These are phyloP conservation scores for Istiophorus platypterus DNA, from an alignment of 2,113 vertebrate species.

Conservation along the genomic window DNA sequence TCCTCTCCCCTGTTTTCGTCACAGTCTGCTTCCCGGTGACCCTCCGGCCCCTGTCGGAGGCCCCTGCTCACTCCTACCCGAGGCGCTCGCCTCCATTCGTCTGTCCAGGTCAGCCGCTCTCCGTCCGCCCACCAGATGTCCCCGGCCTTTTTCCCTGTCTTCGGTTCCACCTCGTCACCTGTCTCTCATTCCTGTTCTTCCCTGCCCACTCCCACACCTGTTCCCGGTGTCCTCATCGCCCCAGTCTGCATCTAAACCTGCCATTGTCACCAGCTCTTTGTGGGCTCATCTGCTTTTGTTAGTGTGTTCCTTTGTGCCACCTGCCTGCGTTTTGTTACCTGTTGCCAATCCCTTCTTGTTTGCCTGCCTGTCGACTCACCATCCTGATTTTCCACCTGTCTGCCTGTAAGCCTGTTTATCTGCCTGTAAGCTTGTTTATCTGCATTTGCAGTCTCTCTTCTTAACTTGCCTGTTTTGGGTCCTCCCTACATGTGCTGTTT, in stretches of 20 bases:
- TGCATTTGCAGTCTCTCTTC: too few relatives aligned
- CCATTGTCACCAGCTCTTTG: background rate
- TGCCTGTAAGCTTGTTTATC: background rate
- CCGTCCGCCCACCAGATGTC: background rate
- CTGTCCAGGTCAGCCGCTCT: background rate
- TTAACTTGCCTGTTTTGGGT: background rate
- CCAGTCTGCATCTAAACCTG: background rate
- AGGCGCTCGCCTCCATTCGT: too few relatives aligned
- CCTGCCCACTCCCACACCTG: background rate
- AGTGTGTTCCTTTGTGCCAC: too few relatives aligned
- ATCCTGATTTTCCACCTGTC: background rate
- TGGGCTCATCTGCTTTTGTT: background rate
- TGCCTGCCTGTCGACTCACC: too few relatives aligned
- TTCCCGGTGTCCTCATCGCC: background rate
- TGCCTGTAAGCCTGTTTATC: background rate
- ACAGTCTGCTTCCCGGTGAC: too few relatives aligned
- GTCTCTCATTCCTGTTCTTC: background rate
- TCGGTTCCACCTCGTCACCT: background rate
- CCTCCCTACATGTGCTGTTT: too few relatives aligned
- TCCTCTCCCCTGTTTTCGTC: too few relatives aligned
- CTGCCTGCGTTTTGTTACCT: too few relatives aligned
- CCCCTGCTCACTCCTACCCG: too few relatives aligned
- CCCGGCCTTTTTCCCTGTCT: background rate
- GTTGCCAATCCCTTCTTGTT: too few relatives aligned
- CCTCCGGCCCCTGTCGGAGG: background rate